Evolutionary conservation across 1,140 invertebrate species (phyloP).

Genomic region (Druon quercuslanigerum): DNA sequence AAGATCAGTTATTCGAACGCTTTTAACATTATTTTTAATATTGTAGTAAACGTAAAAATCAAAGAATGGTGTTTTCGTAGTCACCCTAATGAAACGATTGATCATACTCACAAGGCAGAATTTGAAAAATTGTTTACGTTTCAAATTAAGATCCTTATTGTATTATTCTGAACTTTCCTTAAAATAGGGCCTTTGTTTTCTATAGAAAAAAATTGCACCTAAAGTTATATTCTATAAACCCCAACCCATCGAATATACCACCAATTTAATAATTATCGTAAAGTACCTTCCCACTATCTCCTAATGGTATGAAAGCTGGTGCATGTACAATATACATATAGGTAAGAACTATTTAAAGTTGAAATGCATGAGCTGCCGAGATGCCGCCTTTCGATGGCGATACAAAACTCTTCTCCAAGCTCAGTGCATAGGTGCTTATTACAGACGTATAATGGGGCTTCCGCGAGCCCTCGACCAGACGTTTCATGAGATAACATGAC

Average conservation of each 20-base stretch:
- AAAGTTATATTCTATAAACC: not conserved
- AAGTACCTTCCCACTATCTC: not conserved
- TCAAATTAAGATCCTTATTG: no score
- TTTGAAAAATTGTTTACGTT: no score
- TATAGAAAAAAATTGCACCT: no score
- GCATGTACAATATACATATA: not conserved
- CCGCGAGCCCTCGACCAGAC: constrained; percentile 43
- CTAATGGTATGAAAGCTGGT: not conserved
- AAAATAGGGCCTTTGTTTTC: no score
- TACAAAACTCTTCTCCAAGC: constrained; percentile 37
- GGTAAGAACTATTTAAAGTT: not conserved
- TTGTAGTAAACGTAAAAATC: no score
- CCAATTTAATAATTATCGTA: constrained; percentile 4
- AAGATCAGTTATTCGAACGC: no score
- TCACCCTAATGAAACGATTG: no score
- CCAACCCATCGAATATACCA: not conserved
- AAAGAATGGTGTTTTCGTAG: no score
- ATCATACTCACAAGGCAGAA: no score
- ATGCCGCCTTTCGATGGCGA: constrained; percentile 41
- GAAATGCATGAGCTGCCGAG: constrained; percentile 16
- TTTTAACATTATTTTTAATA: no score
- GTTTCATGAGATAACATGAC: constrained; percentile 41
- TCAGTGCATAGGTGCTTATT: constrained; percentile 46
- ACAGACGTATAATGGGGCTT: constrained; percentile 53
- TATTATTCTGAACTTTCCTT: no score